Evolutionary conservation across 2,797 vertebrate species (phyloP).

Genomic region (Mormyrus hasselquistii): DNA sequence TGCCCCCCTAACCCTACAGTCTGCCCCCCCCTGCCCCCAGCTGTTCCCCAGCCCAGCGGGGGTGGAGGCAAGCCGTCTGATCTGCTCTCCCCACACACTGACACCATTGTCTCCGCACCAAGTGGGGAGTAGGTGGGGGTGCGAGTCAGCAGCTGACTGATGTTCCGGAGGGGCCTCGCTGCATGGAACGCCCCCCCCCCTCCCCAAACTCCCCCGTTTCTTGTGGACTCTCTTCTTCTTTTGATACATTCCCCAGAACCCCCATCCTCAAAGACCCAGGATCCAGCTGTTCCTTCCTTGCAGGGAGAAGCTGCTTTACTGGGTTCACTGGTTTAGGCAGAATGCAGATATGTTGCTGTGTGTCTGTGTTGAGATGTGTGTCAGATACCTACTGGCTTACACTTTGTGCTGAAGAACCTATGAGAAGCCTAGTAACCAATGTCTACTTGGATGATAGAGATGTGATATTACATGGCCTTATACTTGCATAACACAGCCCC

Average conservation of each 20-base stretch:
- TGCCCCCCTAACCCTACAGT: background rate
- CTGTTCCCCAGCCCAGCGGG: slow-evolving; percentile 32
- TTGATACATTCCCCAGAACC: background rate
- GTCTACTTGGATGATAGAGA: background rate
- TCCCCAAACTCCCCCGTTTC: slow-evolving; percentile 21
- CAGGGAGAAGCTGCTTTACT: slow-evolving; percentile 17
- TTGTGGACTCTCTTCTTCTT: slow-evolving; percentile 18
- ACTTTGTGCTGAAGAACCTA: background rate
- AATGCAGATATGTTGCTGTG: slow-evolving; percentile 7
- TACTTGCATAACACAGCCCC: background rate
- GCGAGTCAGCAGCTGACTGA: slow-evolving; percentile 36
- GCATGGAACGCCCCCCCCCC: background rate
- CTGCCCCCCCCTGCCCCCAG: slow-evolving; percentile 26
- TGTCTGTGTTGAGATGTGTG: background rate
- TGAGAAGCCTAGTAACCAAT: background rate
- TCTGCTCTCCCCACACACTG: slow-evolving; percentile 35
- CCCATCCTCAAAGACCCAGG: background rate
- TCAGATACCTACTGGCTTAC: background rate
- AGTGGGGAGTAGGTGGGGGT: background rate
- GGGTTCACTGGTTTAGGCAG: slow-evolving; percentile 6
- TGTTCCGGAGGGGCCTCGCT: slow-evolving; percentile 28
- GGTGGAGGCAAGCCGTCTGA: slow-evolving; percentile 30
- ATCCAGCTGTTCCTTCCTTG: background rate
- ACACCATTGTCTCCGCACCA: slow-evolving; percentile 36
- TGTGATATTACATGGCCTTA: background rate